Evolutionary conservation across 2,888 invertebrate species (phyloP).

Genomic region (Sthenelais limicola): DNA sequence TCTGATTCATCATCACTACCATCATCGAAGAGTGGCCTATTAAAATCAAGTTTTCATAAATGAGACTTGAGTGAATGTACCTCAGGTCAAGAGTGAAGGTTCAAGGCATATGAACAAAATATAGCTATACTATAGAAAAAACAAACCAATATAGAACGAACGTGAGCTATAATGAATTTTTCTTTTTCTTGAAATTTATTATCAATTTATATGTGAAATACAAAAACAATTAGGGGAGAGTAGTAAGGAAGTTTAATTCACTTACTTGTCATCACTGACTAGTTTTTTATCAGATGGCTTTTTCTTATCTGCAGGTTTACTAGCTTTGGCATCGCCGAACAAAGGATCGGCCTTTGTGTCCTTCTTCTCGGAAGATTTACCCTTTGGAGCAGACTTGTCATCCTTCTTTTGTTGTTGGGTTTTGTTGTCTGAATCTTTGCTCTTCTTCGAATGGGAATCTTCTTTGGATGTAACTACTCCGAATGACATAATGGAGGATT

Average conservation of each 20-base stretch:
- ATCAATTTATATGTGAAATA: too few relatives aligned
- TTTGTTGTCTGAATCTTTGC: constrained; percentile 29
- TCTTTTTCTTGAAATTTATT: too few relatives aligned
- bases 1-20: constrained; percentile 1
- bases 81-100: too few relatives aligned
- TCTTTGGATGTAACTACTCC: background rate
- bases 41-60: too few relatives aligned
- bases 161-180: too few relatives aligned
- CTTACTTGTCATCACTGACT: too few relatives aligned
- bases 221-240: too few relatives aligned
- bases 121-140: too few relatives aligned
- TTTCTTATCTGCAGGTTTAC: background rate
- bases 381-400: background rate
- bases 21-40: background rate
- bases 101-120: too few relatives aligned
- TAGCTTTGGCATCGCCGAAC: background rate
- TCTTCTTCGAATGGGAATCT: constrained; percentile 8
- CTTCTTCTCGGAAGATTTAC: background rate
- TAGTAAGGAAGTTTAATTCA: too few relatives aligned
- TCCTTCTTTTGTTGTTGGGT: constrained; percentile 31
- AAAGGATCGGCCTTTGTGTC: background rate
- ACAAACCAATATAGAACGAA: too few relatives aligned
- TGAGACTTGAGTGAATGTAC: too few relatives aligned
- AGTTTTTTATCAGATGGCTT: background rate
- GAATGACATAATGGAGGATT: background rate